phyloP scores from a whole-genome alignment of 2,888 invertebrate genomes.

The Scrobipalpa costella region DNA sequence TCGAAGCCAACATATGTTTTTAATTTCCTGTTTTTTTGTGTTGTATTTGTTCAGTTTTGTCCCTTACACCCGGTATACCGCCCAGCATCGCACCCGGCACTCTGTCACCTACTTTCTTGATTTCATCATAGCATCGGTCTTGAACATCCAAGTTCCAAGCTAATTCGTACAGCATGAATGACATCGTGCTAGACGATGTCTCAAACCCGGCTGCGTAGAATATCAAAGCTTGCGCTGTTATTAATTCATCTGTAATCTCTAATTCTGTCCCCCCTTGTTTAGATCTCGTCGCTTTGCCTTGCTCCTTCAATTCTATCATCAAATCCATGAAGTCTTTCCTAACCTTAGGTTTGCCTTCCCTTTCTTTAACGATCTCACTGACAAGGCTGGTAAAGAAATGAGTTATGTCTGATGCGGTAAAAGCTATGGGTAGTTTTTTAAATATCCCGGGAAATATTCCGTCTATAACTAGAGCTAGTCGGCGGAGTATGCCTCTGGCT shows the following conservation, averaged over 20 bases:
- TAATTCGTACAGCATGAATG: conserved; percentile 46
- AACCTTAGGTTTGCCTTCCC: conserved; percentile 42
- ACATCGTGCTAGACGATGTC: conserved; percentile 56
- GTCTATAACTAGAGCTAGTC: conserved; percentile 32
- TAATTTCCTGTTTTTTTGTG: no score
- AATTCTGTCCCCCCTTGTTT: conserved; percentile 43
- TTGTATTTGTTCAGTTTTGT: no score
- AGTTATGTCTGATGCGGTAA: conserved; percentile 35
- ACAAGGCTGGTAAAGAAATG: conserved; percentile 40
- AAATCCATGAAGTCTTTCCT: conserved; percentile 54
- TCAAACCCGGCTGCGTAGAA: conserved; percentile 62
- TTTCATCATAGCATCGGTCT: conserved; percentile 45
- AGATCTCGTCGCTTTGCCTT: conserved; percentile 41
- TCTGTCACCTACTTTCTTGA: conserved; percentile 42
- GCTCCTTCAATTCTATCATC: conserved; percentile 47
- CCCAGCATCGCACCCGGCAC: no score
- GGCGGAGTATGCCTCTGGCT: conserved; percentile 24
- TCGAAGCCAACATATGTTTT: no score
- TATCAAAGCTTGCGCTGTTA: conserved; percentile 49
- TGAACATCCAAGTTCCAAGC: conserved; percentile 51
- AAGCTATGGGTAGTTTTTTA: neutral
- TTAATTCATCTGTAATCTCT: conserved; percentile 44
- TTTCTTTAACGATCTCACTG: conserved; percentile 40
- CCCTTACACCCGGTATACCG: no score
- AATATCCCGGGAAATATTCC: conserved; percentile 37